phyloP scores from a whole-genome alignment of 2,888 invertebrate genomes.

The Diachrysia chrysitis region DNA sequence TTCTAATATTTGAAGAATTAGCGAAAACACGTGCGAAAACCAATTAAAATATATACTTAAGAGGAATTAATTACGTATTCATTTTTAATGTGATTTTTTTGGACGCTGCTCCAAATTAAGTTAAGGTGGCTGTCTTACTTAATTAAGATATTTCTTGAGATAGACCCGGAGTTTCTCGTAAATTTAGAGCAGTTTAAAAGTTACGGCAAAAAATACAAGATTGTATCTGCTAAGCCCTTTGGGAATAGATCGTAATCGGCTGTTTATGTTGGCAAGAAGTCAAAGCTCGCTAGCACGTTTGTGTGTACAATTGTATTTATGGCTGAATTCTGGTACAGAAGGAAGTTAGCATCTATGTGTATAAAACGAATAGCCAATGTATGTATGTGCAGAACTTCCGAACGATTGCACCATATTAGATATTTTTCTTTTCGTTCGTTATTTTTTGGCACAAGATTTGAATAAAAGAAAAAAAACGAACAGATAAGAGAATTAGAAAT shows the following conservation, averaged over 20 bases:
- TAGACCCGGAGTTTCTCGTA: slow-evolving; percentile 35
- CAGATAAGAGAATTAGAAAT: too few species aligned
- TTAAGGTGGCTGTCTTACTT: slow-evolving; percentile 44
- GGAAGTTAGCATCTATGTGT: too few species aligned
- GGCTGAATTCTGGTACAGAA: background rate
- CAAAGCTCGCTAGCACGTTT: background rate
- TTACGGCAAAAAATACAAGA: slow-evolving; percentile 44
- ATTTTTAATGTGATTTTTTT: slow-evolving; percentile 46
- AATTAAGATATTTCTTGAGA: slow-evolving; percentile 60
- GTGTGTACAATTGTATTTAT: background rate
- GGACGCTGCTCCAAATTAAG: slow-evolving; percentile 47
- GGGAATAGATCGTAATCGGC: slow-evolving; percentile 28
- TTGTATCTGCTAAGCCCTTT: slow-evolving; percentile 33
- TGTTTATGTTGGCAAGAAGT: slow-evolving; percentile 9
- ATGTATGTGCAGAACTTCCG: too few species aligned
- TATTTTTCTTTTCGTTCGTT: too few species aligned
- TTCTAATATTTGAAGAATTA: background rate
- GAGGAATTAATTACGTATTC: slow-evolving; percentile 50
- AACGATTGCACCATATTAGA: too few species aligned
- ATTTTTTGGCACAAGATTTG: too few species aligned
- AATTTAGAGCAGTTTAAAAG: slow-evolving; percentile 51
- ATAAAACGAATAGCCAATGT: too few species aligned
- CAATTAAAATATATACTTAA: slow-evolving; percentile 31
- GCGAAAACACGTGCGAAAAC: slow-evolving; percentile 12
- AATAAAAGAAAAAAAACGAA: too few species aligned